Conservation (phyloP, 2,888 invertebrate species). For the Dendrolimus houi region DNA sequence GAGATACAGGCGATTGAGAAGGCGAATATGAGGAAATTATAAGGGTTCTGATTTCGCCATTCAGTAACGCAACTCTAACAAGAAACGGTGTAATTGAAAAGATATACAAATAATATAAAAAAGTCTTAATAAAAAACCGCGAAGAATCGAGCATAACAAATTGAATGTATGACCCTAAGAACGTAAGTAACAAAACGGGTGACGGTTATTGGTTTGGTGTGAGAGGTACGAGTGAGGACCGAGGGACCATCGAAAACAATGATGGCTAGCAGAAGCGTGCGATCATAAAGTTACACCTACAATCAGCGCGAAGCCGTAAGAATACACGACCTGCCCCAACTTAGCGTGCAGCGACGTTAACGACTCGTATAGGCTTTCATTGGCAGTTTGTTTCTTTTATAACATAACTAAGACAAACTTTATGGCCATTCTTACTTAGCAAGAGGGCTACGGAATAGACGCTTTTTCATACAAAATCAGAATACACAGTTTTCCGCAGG, state of each 20-base stretch:
- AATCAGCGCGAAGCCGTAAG: conserved; percentile 47
- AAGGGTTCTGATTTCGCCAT: too few relatives aligned
- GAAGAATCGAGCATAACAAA: conserved; percentile 52
- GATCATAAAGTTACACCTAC: conserved; percentile 60
- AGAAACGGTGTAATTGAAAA: too few relatives aligned
- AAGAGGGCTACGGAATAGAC: too few relatives aligned
- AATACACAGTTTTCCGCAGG: too few relatives aligned
- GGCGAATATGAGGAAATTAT: too few relatives aligned
- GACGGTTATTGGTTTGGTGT: conserved; percentile 21
- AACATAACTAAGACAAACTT: conserved; percentile 8
- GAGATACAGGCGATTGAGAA: too few relatives aligned
- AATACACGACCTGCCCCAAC: conserved; percentile 56
- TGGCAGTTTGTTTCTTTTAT: conserved; percentile 15
- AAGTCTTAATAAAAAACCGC: conserved; percentile 29
- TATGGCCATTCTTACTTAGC: too few relatives aligned
- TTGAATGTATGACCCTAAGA: conserved; percentile 55
- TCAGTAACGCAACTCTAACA: too few relatives aligned
- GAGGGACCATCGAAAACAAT: conserved; percentile 62
- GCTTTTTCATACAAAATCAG: too few relatives aligned
- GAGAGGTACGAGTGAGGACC: conserved; percentile 35
- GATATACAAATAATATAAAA: too few relatives aligned
- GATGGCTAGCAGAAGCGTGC: conserved; percentile 62
- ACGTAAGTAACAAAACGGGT: conserved; percentile 45
- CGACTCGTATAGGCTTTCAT: conserved; percentile 28
- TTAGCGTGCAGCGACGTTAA: conserved; percentile 24